These are phyloP conservation scores for Asarcornis scutulata DNA, from an alignment of 2,113 vertebrate genomes.

Conservation along the genomic window DNA sequence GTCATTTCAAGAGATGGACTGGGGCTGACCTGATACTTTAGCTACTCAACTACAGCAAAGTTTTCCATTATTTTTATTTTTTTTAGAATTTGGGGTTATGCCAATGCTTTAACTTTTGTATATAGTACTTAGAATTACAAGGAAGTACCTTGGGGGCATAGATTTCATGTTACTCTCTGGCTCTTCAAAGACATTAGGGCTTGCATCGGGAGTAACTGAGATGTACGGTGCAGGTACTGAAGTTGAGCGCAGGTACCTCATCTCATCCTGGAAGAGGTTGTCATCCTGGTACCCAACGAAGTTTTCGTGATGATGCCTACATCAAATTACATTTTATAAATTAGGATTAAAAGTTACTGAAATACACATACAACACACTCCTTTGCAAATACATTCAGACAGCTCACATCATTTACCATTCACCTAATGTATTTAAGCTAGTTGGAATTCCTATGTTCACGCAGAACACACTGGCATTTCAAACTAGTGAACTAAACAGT, in stretches of 20 bases:
- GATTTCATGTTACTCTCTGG: slow-evolving; percentile 99
- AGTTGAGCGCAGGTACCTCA: slow-evolving; percentile 96
- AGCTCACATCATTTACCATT: accelerated
- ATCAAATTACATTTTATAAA: slow-evolving; percentile 44
- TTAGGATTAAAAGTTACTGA: background rate
- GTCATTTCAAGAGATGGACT: background rate
- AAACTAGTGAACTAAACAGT: background rate
- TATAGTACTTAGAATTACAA: background rate
- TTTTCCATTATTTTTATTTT: background rate
- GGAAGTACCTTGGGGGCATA: slow-evolving; percentile 94
- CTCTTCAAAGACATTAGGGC: slow-evolving; percentile 97
- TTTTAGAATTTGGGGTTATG: background rate
- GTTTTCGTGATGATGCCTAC: slow-evolving; percentile 97
- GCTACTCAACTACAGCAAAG: background rate
- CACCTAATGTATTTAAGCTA: background rate
- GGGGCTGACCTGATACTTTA: background rate
- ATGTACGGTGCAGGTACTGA: slow-evolving; percentile 97
- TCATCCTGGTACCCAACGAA: slow-evolving; percentile 95
- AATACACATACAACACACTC: background rate
- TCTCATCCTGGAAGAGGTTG: slow-evolving; percentile 98
- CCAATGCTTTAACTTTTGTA: background rate
- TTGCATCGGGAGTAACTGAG: slow-evolving; percentile 96
- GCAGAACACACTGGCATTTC: background rate
- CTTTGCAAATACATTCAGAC: background rate
- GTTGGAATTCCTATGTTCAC: background rate